phyloP scores from a whole-genome alignment of 2,113 vertebrate genomes.

The Euleptes europaea region DNA sequence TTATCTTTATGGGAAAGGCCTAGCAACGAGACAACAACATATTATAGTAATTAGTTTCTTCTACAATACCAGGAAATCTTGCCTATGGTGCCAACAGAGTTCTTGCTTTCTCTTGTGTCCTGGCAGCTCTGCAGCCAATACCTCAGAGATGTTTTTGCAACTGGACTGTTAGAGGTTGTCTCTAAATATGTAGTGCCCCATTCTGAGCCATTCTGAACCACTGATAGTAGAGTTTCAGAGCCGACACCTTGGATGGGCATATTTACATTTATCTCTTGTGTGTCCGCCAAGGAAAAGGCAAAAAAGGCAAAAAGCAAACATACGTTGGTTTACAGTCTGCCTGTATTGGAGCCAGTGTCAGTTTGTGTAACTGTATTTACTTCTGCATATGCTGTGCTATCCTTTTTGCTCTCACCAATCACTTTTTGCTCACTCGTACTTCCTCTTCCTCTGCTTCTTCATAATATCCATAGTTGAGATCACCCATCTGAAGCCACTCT shows the following conservation, averaged over 20 bases:
- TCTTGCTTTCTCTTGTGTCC: background rate
- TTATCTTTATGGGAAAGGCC: background rate
- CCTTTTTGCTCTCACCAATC: background rate
- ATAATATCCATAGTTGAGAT: background rate
- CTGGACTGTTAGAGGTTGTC: background rate
- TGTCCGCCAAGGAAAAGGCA: background rate
- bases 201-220: background rate
- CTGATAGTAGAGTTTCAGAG: background rate
- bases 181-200: background rate
- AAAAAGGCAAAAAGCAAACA: background rate
- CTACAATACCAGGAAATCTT: slow-evolving; percentile 2
- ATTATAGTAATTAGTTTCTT: background rate
- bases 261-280: background rate
- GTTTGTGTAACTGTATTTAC: background rate
- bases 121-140: background rate
- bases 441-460: background rate
- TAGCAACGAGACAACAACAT: background rate
- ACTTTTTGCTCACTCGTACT: too few relatives aligned
- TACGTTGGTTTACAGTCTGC: background rate
- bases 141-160: background rate
- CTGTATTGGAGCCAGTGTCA: background rate
- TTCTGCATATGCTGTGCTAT: background rate
- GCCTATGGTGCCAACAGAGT: background rate
- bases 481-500: background rate
- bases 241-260: background rate